Evolutionary conservation across 2,797 vertebrate genomes (phyloP), one percentile per base, ranked within the genome.

Genomic region (Spondyliosoma cantharus): DNA sequence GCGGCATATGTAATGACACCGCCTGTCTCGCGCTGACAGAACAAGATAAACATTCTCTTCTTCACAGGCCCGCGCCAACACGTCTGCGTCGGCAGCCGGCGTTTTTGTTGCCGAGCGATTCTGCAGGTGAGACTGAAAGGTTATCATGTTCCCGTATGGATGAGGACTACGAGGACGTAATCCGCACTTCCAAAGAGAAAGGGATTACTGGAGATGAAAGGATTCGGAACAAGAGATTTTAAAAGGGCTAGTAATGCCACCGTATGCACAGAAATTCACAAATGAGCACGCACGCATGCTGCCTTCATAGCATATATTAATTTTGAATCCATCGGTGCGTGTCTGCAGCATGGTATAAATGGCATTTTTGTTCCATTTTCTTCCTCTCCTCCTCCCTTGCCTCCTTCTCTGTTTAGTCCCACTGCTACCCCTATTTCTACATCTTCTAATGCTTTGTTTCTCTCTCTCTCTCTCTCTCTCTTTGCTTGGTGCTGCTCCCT

Each of bases 1-100:
- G 74, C 66, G 32, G 86, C 86, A 86, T 86, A 78, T 90, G 87
- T 86, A 89, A 92, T 88, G 82, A 85, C 77, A 78, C 74, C 56
- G 73, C 63, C 80, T 86, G 83, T 73, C 65, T 86, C 32, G 17
- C 45, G 45, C 67, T 68, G 80, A 81, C 76, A 49, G 71, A 63
- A 60, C 37, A 68, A 89, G 86, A 91, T 89, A 89, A 90, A 87
- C 86, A 68, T 65, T 53, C 56, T 22, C 48, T 19, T 78, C 71
- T 77, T 71, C 43, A 14, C 29, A 3, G 37, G 45, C 17, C 32
- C 53, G 7, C 49, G 60, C 8, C 5, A 54, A 69, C 74, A 25
- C 17, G 59, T 48, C 37, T 42, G 27, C 37, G 14, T n/a, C 32
- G 57, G 62, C 42, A 37, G 53, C 59, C 56, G 4, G 17, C 50